Conservation (phyloP, 2,113 vertebrate species). For the Orthonyx spaldingii region DNA sequence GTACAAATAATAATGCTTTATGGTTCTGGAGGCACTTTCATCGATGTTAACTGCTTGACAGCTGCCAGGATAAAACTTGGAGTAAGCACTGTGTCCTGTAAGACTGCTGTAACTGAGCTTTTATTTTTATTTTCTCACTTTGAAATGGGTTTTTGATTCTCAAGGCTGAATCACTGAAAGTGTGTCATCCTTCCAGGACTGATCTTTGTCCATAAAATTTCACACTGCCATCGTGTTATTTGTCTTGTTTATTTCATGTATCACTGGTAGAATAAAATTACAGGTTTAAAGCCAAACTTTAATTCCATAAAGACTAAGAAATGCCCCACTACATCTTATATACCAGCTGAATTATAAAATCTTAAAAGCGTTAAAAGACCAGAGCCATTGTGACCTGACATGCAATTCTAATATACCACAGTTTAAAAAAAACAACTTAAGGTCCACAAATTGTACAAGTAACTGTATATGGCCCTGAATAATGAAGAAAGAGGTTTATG, state of each 20-base stretch:
- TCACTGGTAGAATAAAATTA: not conserved
- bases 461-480: not conserved
- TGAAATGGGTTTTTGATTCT: not conserved
- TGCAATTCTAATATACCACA: not conserved
- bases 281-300: not conserved
- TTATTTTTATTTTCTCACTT: not conserved
- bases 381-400: not conserved
- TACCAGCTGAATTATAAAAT: not conserved
- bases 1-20: conserved; percentile 15
- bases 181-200: not conserved
- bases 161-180: not conserved
- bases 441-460: not conserved
- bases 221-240: not conserved
- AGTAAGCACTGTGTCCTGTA: not conserved
- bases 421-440: not conserved
- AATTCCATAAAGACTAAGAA: not conserved
- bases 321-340: not conserved
- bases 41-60: conserved; percentile 13
- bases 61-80: not conserved
- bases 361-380: not conserved
- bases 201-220: not conserved
- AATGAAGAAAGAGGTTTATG: conserved; percentile 40
- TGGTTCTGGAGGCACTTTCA: not conserved
- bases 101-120: not conserved
- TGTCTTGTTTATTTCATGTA: not conserved